These are phyloP conservation scores for Lordiphosa fenestrarum DNA, from an alignment of 2,888 invertebrate genomes.

Conservation along the genomic window DNA sequence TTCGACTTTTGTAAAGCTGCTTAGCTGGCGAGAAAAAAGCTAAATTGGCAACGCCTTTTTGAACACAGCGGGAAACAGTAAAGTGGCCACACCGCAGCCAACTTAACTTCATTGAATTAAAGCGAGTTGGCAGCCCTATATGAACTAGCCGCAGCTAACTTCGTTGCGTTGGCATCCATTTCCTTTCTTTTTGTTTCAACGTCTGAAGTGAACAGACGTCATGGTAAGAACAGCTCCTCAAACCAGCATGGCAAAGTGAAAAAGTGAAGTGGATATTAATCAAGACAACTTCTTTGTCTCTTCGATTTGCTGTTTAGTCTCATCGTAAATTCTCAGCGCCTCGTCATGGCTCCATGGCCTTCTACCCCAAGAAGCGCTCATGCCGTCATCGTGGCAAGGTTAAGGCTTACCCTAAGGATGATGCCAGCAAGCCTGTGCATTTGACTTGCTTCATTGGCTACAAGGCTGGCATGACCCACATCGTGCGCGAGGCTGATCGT, in stretches of 20 bases:
- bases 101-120: neutral
- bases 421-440: conserved; percentile 96
- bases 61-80: too few species aligned
- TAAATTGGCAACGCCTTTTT: too few species aligned
- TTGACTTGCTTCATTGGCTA: conserved; percentile 98
- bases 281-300: neutral
- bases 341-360: conserved; percentile 99
- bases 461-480: conserved; percentile 99
- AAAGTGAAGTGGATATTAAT: neutral
- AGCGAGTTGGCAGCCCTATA: neutral
- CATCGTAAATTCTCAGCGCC: conserved; percentile 99
- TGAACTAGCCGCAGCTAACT: conserved; percentile 42
- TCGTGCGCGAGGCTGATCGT: conserved; percentile 98
- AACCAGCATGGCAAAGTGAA: neutral
- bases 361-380: conserved; percentile 99
- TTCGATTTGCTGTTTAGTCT: conserved; percentile 85
- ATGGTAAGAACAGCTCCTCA: conserved; percentile 65
- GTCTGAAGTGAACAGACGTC: conserved; percentile 70
- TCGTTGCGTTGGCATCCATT: conserved; percentile 24
- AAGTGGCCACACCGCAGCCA: too few species aligned
- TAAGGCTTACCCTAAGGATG: conserved; percentile 99
- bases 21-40: too few species aligned
- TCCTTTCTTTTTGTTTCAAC: conserved; percentile 77
- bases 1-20: too few species aligned
- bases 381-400: conserved; percentile 98